Conservation (phyloP, 2,888 invertebrate genomes). For the Chaitophorus viminalis region DNA sequence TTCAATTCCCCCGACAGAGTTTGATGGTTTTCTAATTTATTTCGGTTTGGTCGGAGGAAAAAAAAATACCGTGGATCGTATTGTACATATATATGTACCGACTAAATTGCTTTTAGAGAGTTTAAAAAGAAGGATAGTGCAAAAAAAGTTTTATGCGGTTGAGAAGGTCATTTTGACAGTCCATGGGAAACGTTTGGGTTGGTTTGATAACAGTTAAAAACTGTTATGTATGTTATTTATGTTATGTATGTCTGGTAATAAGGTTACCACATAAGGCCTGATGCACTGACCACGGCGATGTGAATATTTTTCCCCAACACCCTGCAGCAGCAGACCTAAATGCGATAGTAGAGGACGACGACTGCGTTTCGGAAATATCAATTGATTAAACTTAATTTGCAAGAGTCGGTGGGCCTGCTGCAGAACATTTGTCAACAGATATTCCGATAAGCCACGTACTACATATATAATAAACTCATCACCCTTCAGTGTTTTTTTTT, state of each 20-base stretch:
- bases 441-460: slow-evolving; percentile 42
- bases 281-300: not conserved
- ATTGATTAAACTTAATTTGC: slow-evolving; percentile 5
- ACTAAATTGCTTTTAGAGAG: slow-evolving; percentile 19
- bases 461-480: no score
- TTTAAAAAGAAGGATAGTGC: slow-evolving; percentile 1
- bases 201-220: not conserved
- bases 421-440: slow-evolving; percentile 19
- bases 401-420: not conserved
- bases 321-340: no score
- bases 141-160: not conserved
- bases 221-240: no score
- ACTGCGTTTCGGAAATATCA: not conserved
- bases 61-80: not conserved
- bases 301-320: not conserved
- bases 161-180: not conserved
- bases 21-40: slow-evolving; percentile 9
- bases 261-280: no score
- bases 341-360: not conserved
- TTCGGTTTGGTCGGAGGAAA: not conserved
- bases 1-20: not conserved
- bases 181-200: not conserved
- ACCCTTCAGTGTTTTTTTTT: not conserved
- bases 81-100: not conserved
- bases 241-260: no score